phyloP scores from a whole-genome alignment of 1,140 invertebrate species.

The Solenopsis fugax region DNA sequence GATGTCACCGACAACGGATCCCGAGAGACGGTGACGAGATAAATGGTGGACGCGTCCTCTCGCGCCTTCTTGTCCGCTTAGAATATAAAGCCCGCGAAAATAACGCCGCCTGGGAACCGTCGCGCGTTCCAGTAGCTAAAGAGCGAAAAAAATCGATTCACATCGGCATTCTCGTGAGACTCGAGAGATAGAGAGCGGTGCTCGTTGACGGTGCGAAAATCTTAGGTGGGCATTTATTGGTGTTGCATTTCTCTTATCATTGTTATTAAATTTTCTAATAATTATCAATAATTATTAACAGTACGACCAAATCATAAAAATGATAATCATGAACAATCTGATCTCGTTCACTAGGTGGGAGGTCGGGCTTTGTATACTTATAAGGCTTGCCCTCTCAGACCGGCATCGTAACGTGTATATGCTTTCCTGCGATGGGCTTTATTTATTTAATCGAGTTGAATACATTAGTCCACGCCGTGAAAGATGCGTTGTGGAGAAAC shows the following conservation, averaged over 20 bases:
- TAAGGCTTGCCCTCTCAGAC: slow-evolving; percentile 41
- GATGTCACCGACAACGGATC: slow-evolving; percentile 84
- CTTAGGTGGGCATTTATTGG: neutral
- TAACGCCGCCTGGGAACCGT: slow-evolving; percentile 57
- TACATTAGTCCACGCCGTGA: slow-evolving; percentile 78
- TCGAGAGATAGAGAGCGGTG: neutral
- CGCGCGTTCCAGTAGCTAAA: neutral
- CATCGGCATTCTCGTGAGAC: neutral
- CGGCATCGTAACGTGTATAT: slow-evolving; percentile 63
- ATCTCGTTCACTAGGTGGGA: slow-evolving; percentile 36
- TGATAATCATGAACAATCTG: slow-evolving; percentile 12
- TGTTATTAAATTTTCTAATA: slow-evolving; percentile 14
- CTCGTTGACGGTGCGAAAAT: neutral
- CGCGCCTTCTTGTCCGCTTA: slow-evolving; percentile 60
- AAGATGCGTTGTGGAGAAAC: slow-evolving; percentile 66
- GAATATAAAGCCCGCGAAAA: slow-evolving; percentile 64
- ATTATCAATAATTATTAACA: neutral
- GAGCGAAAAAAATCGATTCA: slow-evolving; percentile 20
- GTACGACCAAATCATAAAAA: neutral
- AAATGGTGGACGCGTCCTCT: slow-evolving; percentile 78
- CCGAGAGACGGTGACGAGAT: slow-evolving; percentile 82
- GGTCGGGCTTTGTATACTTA: slow-evolving; percentile 50
- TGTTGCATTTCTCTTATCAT: neutral
- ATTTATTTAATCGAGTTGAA: slow-evolving; percentile 81
- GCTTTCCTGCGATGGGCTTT: slow-evolving; percentile 73